Base-by-base conservation (phyloP, 2,797 vertebrate species). In the Cetoscarus ocellatus region DNA sequence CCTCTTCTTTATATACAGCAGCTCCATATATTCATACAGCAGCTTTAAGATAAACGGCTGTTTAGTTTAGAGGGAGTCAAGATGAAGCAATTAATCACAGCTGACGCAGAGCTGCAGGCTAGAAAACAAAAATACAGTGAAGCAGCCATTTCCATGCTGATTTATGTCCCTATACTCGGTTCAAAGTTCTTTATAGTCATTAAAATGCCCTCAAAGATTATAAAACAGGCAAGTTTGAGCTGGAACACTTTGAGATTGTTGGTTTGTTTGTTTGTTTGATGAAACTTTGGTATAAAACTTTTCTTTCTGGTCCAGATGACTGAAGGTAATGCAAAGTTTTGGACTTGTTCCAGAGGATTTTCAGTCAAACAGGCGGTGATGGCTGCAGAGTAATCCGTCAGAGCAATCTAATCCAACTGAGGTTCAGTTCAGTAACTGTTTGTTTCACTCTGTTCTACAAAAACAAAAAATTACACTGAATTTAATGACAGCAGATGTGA, bases 71-170 rank as follows among this genome's bases (percentile, higher is more conserved):
- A 72, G 43, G 68, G 68, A 66, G 66, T 48, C 44, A 47, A 27
- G 67, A 75, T 79, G 67, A 79, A 82, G 73, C 73, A 79, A 86
- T 87, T 82, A 77, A 82, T 87, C 85, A 86, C 15, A 15, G 50
- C 34, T 54, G 45, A 18, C n/a, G 51, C 42, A 14, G 68, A 65
- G 62, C 80, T 73, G 38, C 44, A 70, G 63, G 80, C 51, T 17
- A 17, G 8, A 48, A 57, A n/a, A 35, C 13, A 35, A 49, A 17
- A 60, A 55, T 35, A 40, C 35, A 50, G 9, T 57, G 38, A 70
- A 84, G 69, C 74, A 84, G 77, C 80, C 64, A 68, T 84, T 63
- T 61, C 79, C 56, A 54, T 19, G 57, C 35, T 12, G 66, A 62
- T 45, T 44, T 61, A 52, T 65, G 52, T 47, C 12, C n/a, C 54